A percentile compares a stretch with the other conserved stretches of the same genome.
Conservation (phyloP, 2,797 vertebrate genomes). For the Furcifer pardalis region DNA sequence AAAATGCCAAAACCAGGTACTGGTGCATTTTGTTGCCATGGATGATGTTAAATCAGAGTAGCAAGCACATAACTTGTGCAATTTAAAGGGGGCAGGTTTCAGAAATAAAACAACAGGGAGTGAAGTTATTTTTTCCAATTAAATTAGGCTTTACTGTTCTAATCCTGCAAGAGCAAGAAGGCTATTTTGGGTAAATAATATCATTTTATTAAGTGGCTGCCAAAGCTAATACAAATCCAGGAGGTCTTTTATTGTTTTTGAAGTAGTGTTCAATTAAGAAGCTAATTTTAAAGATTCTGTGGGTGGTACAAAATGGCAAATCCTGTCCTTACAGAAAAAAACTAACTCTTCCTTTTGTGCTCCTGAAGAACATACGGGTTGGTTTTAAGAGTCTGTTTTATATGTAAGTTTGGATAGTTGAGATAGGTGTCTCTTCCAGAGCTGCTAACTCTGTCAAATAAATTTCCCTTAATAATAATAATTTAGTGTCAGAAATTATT, state of each 20-base stretch:
- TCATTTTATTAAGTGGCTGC: constrained; percentile 60
- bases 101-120: constrained; percentile 54
- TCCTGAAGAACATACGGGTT: not conserved
- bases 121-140: constrained; percentile 79
- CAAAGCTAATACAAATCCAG: constrained; percentile 57
- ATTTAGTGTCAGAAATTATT: too few relatives aligned
- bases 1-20: not conserved
- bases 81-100: not conserved
- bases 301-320: not conserved
- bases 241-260: constrained; percentile 25
- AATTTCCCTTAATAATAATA: not conserved
- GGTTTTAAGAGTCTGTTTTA: not conserved
- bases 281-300: not conserved
- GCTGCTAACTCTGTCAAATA: not conserved
- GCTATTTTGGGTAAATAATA: constrained; percentile 59
- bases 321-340: too few relatives aligned
- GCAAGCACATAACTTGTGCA: constrained; percentile 20
- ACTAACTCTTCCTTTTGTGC: not conserved
- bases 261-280: not conserved
- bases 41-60: constrained; percentile 2
- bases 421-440: not conserved
- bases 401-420: not conserved
- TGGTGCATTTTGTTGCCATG: not conserved
- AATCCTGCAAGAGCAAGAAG: constrained; percentile 68
- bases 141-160: constrained; percentile 72